These are phyloP conservation scores for Chiloscyllium plagiosum DNA, from an alignment of 2,113 vertebrate species.

Conservation along the genomic window DNA sequence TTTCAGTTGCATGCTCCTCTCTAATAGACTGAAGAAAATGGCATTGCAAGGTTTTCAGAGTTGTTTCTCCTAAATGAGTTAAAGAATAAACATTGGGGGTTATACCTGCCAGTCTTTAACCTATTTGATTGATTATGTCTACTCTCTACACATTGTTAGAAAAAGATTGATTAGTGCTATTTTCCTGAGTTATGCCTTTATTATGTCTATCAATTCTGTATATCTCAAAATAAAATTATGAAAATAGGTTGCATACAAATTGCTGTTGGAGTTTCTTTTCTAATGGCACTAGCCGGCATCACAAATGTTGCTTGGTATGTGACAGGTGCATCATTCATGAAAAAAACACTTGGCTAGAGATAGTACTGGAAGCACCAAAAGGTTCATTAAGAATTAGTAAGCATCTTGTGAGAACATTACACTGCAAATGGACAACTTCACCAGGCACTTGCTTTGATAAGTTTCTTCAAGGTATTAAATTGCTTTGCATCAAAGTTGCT, in stretches of 20 bases:
- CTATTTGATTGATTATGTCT: neutral
- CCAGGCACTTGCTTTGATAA: neutral
- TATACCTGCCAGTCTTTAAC: neutral
- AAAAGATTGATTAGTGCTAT: neutral
- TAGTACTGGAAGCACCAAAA: neutral
- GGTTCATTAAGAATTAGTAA: neutral
- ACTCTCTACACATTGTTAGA: neutral
- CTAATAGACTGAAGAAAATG: neutral
- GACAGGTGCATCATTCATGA: neutral
- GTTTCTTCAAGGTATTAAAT: neutral
- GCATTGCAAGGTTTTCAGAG: neutral
- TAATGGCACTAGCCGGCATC: neutral
- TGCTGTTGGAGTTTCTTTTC: neutral
- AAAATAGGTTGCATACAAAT: neutral
- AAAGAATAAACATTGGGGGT: neutral
- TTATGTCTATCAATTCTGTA: neutral
- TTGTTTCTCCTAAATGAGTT: neutral
- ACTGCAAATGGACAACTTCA: neutral
- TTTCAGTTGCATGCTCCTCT: neutral
- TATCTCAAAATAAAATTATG: neutral
- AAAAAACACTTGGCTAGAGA: neutral
- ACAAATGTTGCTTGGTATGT: neutral
- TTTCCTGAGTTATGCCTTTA: neutral
- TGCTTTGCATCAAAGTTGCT: neutral
- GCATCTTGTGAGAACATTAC: neutral